Base-by-base conservation (phyloP, 1,140 invertebrate genomes). In the Lethrus apterus region DNA sequence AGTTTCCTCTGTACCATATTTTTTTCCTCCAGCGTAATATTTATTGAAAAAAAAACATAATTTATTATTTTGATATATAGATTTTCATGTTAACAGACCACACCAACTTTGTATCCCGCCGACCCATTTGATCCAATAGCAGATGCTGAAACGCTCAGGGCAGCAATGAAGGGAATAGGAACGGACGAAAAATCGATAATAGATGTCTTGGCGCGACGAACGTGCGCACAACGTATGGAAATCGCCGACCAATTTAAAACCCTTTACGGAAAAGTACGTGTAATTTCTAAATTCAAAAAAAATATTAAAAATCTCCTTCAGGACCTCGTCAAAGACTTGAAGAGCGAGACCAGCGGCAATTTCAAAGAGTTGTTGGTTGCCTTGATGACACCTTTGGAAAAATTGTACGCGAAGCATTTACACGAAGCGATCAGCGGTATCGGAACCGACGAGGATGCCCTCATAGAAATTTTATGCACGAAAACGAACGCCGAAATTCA, bases 291-390 rank as follows among this genome's bases (percentile, higher is more conserved):
- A 38, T 9, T 33, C 32, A 15, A 2, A 2, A n/a, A n/a, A n/a
- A n/a, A n/a, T n/a, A 23, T n/a, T 24, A 10, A 9, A 11, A 13
- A 26, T 29, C 4, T 26, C 4, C n/a, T 9, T 18, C 30, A 94
- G 84, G 90, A 95, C 68, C 70, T 97, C 33, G 78, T 92, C 23
- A 83, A 84, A 46, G 88, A 95, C 54, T 70, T 98, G 49, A 92
- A 93, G 62, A 88, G 85, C 46, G 93, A 97, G 67, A 73, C 91
- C 3, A 83, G 80, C 56, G 93, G 93, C 17, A 89, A 93, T 58
- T 93, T 95, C 60, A 88, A 96, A 65, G 81, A 92, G 53, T 67
- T 92, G 0, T 64, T 96, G 3, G 69, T 94, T 17, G 86, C 86
- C 0, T 68, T 95, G 50, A 84, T 96, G 79, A 87, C 80, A 44